A percentile compares a stretch with the other conserved stretches of the same genome.
phyloP scores from a whole-genome alignment of 2,797 vertebrate genomes.

The Argyrosomus regius region DNA sequence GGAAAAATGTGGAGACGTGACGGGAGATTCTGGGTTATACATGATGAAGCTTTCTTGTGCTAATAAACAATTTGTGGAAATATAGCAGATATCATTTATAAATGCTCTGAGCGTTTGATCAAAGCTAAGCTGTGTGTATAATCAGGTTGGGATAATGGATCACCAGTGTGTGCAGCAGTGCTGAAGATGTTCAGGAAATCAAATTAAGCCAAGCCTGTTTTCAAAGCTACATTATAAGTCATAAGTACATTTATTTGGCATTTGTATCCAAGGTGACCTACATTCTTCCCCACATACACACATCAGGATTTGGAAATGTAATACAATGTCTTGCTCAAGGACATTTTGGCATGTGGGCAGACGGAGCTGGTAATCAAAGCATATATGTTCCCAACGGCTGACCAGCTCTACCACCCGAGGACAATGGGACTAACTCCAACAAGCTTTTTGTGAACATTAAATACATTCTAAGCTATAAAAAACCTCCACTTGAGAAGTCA shows the following conservation, averaged over 20 bases:
- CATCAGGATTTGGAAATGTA: too few species aligned
- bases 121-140: constrained; percentile 18
- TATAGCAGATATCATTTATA: constrained; percentile 1
- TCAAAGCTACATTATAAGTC: neutral
- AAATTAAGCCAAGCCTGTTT: neutral
- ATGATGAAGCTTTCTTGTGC: neutral
- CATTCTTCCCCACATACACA: too few species aligned
- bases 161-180: neutral
- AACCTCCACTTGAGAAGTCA: too few species aligned
- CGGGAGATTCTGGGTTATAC: too few species aligned
- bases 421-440: neutral
- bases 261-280: too few species aligned
- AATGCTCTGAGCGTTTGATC: constrained; percentile 1
- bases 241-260: neutral
- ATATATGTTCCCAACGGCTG: too few species aligned
- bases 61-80: constrained; percentile 29
- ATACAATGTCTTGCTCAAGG: too few species aligned
- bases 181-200: neutral
- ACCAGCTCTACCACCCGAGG: too few species aligned
- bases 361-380: too few species aligned
- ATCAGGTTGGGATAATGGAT: neutral
- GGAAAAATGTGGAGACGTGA: neutral
- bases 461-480: too few species aligned
- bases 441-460: too few species aligned
- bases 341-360: too few species aligned